phyloP scores from a whole-genome alignment of 2,797 vertebrate species.

The Hylomyscus alleni region DNA sequence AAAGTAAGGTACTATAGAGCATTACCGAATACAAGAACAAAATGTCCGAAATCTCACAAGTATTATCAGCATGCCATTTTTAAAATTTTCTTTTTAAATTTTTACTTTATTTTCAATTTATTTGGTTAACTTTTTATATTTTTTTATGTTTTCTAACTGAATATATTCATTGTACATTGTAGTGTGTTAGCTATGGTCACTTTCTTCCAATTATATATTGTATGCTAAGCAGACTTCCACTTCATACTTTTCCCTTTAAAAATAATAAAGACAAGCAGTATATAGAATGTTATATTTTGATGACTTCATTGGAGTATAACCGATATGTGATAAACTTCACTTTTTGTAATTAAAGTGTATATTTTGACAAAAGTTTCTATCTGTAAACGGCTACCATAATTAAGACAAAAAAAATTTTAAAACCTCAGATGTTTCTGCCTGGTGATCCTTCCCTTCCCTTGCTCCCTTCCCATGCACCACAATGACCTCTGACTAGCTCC shows the following conservation, averaged over 20 bases:
- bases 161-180: background rate
- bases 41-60: constrained; percentile 28
- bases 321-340: background rate
- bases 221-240: background rate
- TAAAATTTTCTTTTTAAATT: background rate
- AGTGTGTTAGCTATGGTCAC: background rate
- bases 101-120: background rate
- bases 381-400: constrained; percentile 14
- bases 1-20: background rate
- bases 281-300: background rate
- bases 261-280: background rate
- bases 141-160: background rate
- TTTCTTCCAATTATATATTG: background rate
- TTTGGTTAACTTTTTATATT: background rate
- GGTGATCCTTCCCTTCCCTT: background rate
- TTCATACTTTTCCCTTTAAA: background rate
- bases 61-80: background rate
- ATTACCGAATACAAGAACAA: background rate
- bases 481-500: background rate
- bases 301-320: constrained; percentile 4
- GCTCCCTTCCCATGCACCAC: background rate
- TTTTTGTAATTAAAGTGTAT: constrained; percentile 5
- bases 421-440: background rate
- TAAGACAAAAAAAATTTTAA: background rate
- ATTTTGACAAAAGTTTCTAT: background rate